Evolutionary conservation across 2,113 vertebrate species (phyloP).

Genomic region (Neotoma lepida): DNA sequence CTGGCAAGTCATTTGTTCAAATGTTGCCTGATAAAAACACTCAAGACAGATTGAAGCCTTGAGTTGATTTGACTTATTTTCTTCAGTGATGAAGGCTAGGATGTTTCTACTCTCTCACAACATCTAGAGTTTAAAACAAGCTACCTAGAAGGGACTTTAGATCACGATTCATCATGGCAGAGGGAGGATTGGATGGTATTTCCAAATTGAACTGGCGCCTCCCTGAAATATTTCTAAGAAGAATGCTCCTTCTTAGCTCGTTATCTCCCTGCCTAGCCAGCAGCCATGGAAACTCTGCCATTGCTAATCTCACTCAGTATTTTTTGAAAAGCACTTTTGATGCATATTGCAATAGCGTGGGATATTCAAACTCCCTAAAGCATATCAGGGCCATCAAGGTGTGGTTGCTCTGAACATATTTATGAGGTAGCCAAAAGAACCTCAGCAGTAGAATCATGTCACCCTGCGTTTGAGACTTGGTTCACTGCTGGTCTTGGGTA

Average conservation of each 20-base stretch:
- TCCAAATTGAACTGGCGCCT: conserved; percentile 75
- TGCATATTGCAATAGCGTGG: conserved; percentile 1
- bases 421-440: not conserved
- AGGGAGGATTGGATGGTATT: conserved; percentile 77
- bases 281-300: conserved; percentile 21
- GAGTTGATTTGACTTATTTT: conserved; percentile 87
- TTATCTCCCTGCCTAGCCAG: conserved; percentile 60
- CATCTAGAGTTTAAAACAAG: conserved; percentile 85
- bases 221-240: conserved; percentile 78
- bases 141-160: conserved; percentile 82
- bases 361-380: conserved; percentile 41
- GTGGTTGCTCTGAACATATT: not conserved
- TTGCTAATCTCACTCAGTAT: not conserved
- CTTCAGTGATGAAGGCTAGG: conserved; percentile 79
- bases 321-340: conserved; percentile 45
- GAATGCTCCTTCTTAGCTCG: conserved; percentile 62
- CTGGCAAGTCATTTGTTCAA: conserved; percentile 83
- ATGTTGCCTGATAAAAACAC: conserved; percentile 85
- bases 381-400: not conserved
- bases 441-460: not conserved
- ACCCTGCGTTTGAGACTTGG: conserved; percentile 4
- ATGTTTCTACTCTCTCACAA: conserved; percentile 82
- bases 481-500: not conserved
- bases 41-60: conserved; percentile 85
- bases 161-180: conserved; percentile 81